A percentile compares a stretch with the other conserved stretches of the same genome.
Evolutionary conservation across 1,140 invertebrate genomes (phyloP).

Genomic region (Pomacea maculata): DNA sequence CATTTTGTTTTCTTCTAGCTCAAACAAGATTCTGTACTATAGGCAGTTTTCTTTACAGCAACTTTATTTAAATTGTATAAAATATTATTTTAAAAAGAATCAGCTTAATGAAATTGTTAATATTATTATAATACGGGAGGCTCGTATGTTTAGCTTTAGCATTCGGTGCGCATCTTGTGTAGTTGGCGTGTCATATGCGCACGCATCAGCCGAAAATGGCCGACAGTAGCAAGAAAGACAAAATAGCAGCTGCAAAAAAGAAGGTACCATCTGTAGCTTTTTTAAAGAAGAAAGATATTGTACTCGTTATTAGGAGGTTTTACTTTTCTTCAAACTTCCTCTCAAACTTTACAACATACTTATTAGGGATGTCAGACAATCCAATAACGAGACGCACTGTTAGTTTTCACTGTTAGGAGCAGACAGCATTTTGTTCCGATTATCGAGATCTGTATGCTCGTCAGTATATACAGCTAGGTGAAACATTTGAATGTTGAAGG

Average conservation of each 20-base stretch:
- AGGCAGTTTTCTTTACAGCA: no score
- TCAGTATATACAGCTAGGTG: not conserved
- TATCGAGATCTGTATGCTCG: not conserved
- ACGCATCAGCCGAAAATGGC: constrained; percentile 44
- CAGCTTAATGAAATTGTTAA: no score
- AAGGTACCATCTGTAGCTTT: constrained; percentile 27
- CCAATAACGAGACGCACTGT: not conserved
- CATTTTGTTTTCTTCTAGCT: no score
- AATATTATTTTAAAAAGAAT: no score
- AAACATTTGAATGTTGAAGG: constrained; percentile 19
- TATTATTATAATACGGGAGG: no score
- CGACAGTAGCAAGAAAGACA: constrained; percentile 47
- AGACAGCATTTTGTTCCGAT: constrained; percentile 8
- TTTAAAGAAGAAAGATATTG: not conserved
- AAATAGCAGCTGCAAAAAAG: constrained; percentile 49
- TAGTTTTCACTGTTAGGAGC: not conserved
- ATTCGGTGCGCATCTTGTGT: constrained; percentile 2
- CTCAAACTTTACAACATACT: not conserved
- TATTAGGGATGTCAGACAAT: not conserved
- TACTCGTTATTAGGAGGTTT: not conserved
- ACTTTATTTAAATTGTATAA: no score
- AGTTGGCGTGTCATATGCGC: constrained; percentile 47
- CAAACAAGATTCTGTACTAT: no score
- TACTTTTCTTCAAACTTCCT: not conserved
- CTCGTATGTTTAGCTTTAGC: not conserved